Percentiles rank a stretch among this genome's conserved stretches.
Evolutionary conservation across 1,140 invertebrate species (phyloP).

Genomic region (Aphaenogaster rudis): DNA sequence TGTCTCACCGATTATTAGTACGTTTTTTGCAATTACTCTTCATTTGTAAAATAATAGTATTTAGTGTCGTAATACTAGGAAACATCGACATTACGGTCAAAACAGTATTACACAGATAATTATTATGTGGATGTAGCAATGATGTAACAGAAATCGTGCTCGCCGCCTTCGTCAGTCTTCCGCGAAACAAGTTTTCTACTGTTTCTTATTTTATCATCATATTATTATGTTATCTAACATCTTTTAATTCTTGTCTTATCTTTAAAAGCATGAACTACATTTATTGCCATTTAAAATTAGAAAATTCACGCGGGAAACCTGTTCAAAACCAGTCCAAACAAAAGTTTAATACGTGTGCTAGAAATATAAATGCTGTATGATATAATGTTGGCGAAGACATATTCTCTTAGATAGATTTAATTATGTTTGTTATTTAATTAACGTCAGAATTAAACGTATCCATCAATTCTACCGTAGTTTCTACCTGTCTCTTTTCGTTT

Average conservation of each 20-base stretch:
- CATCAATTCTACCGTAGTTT: not conserved
- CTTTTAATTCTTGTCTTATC: not conserved
- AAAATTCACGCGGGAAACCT: not conserved
- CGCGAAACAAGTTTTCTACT: not conserved
- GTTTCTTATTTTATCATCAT: not conserved
- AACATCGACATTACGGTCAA: slow-evolving; percentile 53
- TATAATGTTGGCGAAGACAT: not conserved
- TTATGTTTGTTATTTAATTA: slow-evolving; percentile 37
- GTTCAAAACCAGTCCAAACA: not conserved
- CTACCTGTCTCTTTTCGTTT: slow-evolving; percentile 17
- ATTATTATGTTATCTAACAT: not conserved
- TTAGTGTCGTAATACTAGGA: slow-evolving; percentile 61
- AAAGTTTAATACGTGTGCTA: not conserved
- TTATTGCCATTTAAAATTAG: not conserved
- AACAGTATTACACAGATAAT: slow-evolving; percentile 51
- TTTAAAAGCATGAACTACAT: slow-evolving; percentile 11
- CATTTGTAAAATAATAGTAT: slow-evolving; percentile 45
- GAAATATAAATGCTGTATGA: not conserved
- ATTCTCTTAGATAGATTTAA: not conserved
- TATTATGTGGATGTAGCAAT: slow-evolving; percentile 41
- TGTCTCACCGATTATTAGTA: not conserved
- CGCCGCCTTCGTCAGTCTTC: not conserved
- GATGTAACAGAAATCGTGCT: slow-evolving; percentile 17
- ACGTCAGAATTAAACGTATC: not conserved
- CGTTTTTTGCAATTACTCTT: slow-evolving; percentile 11